These are phyloP conservation scores for Dolichomitus sp. DNA, from an alignment of 2,888 invertebrate genomes.

Conservation along the genomic window DNA sequence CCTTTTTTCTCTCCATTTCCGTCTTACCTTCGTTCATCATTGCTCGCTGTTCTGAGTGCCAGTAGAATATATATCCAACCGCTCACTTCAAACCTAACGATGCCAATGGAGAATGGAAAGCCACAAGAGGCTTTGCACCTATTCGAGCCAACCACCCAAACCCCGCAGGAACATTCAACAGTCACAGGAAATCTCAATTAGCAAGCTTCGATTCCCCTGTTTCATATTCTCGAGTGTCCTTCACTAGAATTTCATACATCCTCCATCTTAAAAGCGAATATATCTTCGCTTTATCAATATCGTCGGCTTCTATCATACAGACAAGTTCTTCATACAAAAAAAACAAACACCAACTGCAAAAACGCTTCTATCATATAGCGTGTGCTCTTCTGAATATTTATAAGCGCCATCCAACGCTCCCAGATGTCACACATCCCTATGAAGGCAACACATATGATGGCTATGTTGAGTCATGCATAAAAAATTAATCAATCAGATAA, in stretches of 20 bases:
- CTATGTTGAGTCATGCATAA: not conserved
- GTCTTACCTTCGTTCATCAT: constrained; percentile 50
- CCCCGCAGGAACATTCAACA: constrained; percentile 33
- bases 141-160: constrained; percentile 30
- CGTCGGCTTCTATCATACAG: too few species aligned
- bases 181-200: constrained; percentile 47
- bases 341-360: not conserved
- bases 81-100: constrained; percentile 68
- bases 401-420: not conserved
- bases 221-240: constrained; percentile 27
- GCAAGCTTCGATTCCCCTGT: constrained; percentile 30
- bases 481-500: constrained; percentile 48
- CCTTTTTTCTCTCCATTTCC: constrained; percentile 44
- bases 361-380: not conserved
- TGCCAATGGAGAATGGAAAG: constrained; percentile 67
- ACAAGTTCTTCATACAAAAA: not conserved
- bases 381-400: constrained; percentile 26
- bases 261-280: not conserved
- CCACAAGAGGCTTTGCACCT: constrained; percentile 46
- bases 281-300: not conserved
- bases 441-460: not conserved
- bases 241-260: not conserved
- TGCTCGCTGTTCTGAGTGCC: constrained; percentile 41
- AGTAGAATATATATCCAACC: constrained; percentile 40
- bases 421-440: constrained; percentile 20